A percentile compares a stretch with the other conserved stretches of the same genome.
These are phyloP conservation scores for Carposina sasakii DNA, from an alignment of 1,140 invertebrate species.

Conservation along the genomic window DNA sequence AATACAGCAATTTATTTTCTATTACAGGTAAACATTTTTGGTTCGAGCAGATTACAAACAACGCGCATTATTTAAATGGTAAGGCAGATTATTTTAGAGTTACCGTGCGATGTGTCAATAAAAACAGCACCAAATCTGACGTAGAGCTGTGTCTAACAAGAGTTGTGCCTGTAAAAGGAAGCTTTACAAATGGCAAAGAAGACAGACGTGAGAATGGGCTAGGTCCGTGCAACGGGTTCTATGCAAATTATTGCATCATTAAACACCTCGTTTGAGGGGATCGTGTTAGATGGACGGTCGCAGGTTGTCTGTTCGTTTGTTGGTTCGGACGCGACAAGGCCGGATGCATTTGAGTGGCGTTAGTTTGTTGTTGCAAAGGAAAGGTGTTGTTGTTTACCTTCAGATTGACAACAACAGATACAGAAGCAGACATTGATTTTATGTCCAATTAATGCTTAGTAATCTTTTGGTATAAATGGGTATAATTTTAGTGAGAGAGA, in stretches of 20 bases:
- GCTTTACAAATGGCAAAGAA: conserved; percentile 27
- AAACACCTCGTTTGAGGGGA: conserved; percentile 57
- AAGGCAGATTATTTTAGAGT: too few relatives aligned
- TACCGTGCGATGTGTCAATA: too few relatives aligned
- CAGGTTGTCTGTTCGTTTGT: conserved; percentile 21
- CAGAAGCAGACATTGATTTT: too few relatives aligned
- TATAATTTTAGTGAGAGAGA: too few relatives aligned
- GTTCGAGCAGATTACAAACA: conserved; percentile 29
- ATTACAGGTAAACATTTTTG: conserved; percentile 51
- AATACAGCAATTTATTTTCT: conserved; percentile 36
- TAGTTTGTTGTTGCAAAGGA: conserved; percentile 41
- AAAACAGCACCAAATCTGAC: too few relatives aligned
- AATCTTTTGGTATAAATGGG: too few relatives aligned
- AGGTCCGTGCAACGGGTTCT: conserved; percentile 42
- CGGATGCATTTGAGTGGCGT: conserved; percentile 61
- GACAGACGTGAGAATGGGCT: conserved; percentile 65
- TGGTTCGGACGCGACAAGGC: conserved; percentile 32
- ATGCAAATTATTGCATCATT: conserved; percentile 72
- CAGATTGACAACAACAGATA: too few relatives aligned
- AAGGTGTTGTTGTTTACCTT: conserved; percentile 5
- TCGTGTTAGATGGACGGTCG: conserved; percentile 57
- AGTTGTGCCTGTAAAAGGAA: conserved; percentile 44
- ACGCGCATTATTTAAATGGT: conserved; percentile 37
- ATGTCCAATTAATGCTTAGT: too few relatives aligned
- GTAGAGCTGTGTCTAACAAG: conserved; percentile 46